Evolutionary conservation across 2,113 vertebrate genomes (phyloP).

Genomic region (Onychorhynchus coronatus): DNA sequence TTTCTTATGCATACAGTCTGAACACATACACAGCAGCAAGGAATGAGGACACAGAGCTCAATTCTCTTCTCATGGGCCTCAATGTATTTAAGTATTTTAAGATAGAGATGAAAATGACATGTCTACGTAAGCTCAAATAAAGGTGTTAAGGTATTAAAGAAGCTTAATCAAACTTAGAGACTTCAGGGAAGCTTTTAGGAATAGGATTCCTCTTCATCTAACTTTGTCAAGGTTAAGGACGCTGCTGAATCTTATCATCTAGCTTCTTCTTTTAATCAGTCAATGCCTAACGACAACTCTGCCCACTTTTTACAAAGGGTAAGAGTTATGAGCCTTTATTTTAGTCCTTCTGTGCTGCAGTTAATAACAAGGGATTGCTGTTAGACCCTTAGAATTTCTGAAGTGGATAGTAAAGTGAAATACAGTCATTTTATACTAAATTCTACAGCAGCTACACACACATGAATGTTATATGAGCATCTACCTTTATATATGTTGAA

Average conservation of each 20-base stretch:
- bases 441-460: not conserved
- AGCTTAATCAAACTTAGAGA: not conserved
- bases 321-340: not conserved
- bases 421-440: not conserved
- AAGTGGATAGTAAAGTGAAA: not conserved
- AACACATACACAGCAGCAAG: not conserved
- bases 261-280: not conserved
- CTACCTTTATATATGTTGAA: not conserved
- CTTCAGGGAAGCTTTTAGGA: not conserved
- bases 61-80: not conserved
- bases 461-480: not conserved
- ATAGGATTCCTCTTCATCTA: not conserved
- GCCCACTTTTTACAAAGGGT: not conserved
- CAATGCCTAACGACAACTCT: not conserved
- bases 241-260: not conserved
- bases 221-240: not conserved
- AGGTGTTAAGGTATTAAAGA: not conserved
- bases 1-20: not conserved
- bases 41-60: not conserved
- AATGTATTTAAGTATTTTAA: not conserved
- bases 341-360: not conserved
- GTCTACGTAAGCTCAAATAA: not conserved
- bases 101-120: not conserved
- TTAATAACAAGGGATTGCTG: not conserved
- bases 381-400: not conserved